These are phyloP conservation scores for Centropus bengalensis DNA, from an alignment of 2,113 vertebrate species.

Conservation along the genomic window DNA sequence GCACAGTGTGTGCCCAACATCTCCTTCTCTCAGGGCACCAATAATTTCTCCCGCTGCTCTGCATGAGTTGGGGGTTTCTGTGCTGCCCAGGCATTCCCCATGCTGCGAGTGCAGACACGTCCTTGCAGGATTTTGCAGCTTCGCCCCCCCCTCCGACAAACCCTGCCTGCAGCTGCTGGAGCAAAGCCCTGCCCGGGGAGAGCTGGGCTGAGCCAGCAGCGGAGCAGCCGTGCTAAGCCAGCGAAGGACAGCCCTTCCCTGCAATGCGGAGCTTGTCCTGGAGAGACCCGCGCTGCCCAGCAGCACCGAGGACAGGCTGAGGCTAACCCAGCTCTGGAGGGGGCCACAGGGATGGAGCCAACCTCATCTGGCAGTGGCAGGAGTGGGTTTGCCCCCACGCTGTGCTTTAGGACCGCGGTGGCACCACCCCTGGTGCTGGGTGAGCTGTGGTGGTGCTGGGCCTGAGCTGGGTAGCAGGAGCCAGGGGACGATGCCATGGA, in stretches of 20 bases:
- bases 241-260: background rate
- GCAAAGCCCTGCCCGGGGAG: background rate
- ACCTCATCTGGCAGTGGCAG: fast-evolving
- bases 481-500: background rate
- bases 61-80: fast-evolving
- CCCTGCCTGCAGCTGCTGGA: fast-evolving
- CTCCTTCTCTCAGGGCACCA: fast-evolving
- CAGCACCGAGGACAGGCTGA: background rate
- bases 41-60: fast-evolving
- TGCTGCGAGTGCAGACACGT: fast-evolving
- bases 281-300: background rate
- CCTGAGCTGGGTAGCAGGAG: background rate
- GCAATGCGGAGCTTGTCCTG: background rate
- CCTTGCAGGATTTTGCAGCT: fast-evolving
- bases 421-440: fast-evolving
- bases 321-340: fast-evolving
- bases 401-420: fast-evolving
- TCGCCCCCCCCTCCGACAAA: fast-evolving
- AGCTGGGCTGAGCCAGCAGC: background rate
- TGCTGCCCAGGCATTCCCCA: fast-evolving
- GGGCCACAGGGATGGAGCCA: fast-evolving
- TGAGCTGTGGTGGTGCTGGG: fast-evolving
- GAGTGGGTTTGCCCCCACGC: fast-evolving
- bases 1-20: fast-evolving
- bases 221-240: fast-evolving